Evolutionary conservation across 2,888 invertebrate genomes (phyloP), one percentile per base, ranked within the genome.

Genomic region (Sepioteuthis lessoniana): DNA sequence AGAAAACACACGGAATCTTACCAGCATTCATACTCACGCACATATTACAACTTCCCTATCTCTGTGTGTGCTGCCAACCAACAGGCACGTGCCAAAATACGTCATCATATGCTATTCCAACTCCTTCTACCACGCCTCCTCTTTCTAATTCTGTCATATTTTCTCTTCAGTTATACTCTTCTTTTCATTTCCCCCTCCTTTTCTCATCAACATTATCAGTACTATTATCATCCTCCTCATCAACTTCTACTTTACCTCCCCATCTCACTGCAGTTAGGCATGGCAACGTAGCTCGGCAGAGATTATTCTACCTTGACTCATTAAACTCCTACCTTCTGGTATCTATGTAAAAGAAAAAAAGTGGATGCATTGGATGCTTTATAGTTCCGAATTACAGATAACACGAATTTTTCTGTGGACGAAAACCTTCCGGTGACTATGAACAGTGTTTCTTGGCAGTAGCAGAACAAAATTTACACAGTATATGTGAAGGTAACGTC

Each of bases 271-370:
- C n/a, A n/a, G 76, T 16, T 76, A 76, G 76, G 76, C 76, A 76
- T 76, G 76, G 76, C n/a, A 76, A 76, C 76, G 76, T 76, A 76
- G n/a, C 76, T n/a, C n/a, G 76, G 76, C 76, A 76, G 76, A 76
- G 76, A 76, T 76, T 76, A 76, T 76, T 76, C 76, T 76, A 76
- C 76, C 76, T 76, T 76, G 76, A 76, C 76, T 76, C 76, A 76
- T 76, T 76, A 76, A 55, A 76, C 76, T 76, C 76, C 76, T 35
- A 76, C 76, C 76, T 76, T 35, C 76, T 35, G n/a, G n/a, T 35
- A 35, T 76, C n/a, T 76, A 76, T 76, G n/a, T n/a, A 76, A 76
- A 19, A 76, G n/a, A 76, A 76, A 76, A n/a, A 76, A 35, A 35
- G 76, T 76, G n/a, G 60, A 60, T 31, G 28, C 60, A 31, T 31